Evolutionary conservation across 2,888 invertebrate species (phyloP).

Genomic region (Euspilapteryx auroguttella): DNA sequence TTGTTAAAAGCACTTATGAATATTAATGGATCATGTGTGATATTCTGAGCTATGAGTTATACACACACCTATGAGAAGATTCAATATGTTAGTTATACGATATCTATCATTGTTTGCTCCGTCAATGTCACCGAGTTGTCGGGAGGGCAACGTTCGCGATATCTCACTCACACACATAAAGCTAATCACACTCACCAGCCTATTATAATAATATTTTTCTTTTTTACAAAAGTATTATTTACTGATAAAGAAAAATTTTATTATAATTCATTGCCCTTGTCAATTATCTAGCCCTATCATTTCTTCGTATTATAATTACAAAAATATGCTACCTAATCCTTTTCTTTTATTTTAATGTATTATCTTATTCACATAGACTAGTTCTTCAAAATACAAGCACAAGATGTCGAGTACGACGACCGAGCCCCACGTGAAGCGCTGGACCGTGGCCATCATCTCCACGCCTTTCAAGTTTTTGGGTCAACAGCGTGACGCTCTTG

Average conservation of each 20-base stretch:
- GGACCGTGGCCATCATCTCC: slow-evolving; percentile 24
- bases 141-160: slow-evolving; percentile 53
- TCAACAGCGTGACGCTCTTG: slow-evolving; percentile 3
- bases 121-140: slow-evolving; percentile 57
- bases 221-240: slow-evolving; percentile 26
- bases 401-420: background rate
- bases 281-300: slow-evolving; percentile 14
- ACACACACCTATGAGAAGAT: too few species aligned
- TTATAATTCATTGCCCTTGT: slow-evolving; percentile 44
- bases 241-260: slow-evolving; percentile 23
- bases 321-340: too few species aligned
- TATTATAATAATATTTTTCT: slow-evolving; percentile 15
- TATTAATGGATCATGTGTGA: too few species aligned
- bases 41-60: too few species aligned
- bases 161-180: slow-evolving; percentile 25
- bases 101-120: slow-evolving; percentile 46
- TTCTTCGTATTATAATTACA: too few species aligned
- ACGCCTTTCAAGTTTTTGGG: slow-evolving; percentile 3
- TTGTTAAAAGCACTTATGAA: too few species aligned
- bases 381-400: background rate
- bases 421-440: slow-evolving; percentile 36
- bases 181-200: slow-evolving; percentile 16
- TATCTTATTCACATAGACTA: too few species aligned
- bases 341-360: too few species aligned
- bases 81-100: too few species aligned